Evolutionary conservation across 1,140 invertebrate species (phyloP).

Genomic region (Himalopsyche phryganea): DNA sequence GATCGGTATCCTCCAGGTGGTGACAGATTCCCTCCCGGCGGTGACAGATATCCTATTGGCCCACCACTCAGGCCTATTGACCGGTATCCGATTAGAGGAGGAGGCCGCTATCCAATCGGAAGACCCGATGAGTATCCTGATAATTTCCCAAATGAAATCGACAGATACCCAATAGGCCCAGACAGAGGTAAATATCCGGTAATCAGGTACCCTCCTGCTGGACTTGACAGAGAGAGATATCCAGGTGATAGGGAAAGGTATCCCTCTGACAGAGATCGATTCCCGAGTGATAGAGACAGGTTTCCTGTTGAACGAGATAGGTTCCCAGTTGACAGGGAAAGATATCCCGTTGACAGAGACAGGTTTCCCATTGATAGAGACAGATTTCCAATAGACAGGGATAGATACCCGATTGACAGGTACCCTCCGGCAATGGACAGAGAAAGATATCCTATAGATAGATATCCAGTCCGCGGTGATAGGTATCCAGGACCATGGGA

Average conservation of each 20-base stretch:
- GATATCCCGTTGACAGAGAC: conserved; percentile 42
- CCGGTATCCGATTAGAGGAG: conserved; percentile 36
- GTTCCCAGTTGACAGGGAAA: conserved; percentile 41
- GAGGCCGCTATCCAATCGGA: conserved; percentile 37
- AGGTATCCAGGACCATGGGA: conserved; percentile 49
- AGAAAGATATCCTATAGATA: conserved; percentile 48
- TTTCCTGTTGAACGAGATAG: conserved; percentile 36
- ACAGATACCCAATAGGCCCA: conserved; percentile 41
- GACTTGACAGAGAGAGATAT: conserved; percentile 35
- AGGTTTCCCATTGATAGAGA: conserved; percentile 33
- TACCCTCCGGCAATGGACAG: conserved; percentile 42
- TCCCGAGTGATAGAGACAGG: conserved; percentile 34
- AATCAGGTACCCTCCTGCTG: conserved; percentile 24
- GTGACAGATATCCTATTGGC: conserved; percentile 46
- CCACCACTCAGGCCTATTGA: conserved; percentile 18
- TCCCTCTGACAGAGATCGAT: conserved; percentile 38
- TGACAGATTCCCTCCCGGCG: conserved; percentile 44
- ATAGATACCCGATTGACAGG: conserved; percentile 45
- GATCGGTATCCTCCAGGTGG: conserved; percentile 36
- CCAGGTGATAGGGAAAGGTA: conserved; percentile 39
- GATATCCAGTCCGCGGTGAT: conserved; percentile 41
- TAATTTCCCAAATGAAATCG: conserved; percentile 47
- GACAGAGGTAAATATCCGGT: conserved; percentile 49
- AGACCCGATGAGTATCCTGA: conserved; percentile 44
- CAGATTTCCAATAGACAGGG: conserved; percentile 40